Evolutionary conservation across 2,888 invertebrate species (phyloP).

Genomic region (Hetaerina titia): DNA sequence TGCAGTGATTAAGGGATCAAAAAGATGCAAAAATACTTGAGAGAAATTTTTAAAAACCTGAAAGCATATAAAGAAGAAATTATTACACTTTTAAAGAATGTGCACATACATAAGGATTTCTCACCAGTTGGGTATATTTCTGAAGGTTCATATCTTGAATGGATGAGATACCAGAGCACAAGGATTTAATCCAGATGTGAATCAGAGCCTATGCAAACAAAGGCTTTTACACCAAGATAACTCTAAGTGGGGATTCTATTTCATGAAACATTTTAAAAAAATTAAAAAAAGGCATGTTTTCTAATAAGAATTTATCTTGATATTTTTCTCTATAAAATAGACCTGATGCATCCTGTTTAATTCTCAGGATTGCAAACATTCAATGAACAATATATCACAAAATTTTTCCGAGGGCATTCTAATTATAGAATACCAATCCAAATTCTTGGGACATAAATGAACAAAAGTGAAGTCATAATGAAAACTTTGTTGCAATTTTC

Average conservation of each 20-base stretch:
- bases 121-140: neutral
- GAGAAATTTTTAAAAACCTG: neutral
- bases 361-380: no score
- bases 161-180: no score
- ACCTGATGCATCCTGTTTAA: neutral
- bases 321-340: neutral
- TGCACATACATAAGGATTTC: neutral
- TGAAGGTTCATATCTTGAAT: neutral
- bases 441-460: no score
- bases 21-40: neutral
- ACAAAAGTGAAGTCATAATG: no score
- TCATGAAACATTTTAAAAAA: neutral
- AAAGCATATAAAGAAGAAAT: neutral
- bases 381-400: no score
- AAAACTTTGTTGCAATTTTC: no score
- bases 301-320: neutral
- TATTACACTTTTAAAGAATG: neutral
- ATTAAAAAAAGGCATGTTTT: neutral
- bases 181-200: neutral
- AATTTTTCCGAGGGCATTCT: no score
- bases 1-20: neutral
- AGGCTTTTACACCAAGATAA: neutral
- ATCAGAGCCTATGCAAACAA: neutral
- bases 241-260: neutral
- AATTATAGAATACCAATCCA: no score